phyloP scores from a whole-genome alignment of 1,140 invertebrate species.

The Drosophila biarmipes region DNA sequence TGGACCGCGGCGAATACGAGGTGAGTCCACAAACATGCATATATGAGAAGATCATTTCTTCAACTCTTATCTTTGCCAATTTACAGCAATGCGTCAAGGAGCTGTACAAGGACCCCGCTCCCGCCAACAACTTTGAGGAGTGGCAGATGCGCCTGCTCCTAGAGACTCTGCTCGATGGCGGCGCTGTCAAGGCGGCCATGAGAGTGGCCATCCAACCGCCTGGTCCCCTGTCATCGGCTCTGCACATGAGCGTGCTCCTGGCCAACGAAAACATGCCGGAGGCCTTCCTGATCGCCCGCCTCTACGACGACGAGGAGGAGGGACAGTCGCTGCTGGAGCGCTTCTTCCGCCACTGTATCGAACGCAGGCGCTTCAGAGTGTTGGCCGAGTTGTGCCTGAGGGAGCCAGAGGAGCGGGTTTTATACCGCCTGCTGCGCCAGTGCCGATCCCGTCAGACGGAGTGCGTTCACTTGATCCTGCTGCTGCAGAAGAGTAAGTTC shows the following conservation, averaged over 20 bases:
- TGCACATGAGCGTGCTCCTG: conserved; percentile 62
- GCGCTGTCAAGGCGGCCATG: conserved; percentile 48
- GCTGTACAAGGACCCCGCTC: conserved; percentile 76
- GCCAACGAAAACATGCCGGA: conserved; percentile 65
- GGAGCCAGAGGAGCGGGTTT: conserved; percentile 60
- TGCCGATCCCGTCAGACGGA: conserved; percentile 48
- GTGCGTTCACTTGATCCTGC: conserved; percentile 67
- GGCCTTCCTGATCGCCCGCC: conserved; percentile 73
- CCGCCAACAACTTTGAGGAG: conserved; percentile 83
- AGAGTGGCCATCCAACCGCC: conserved; percentile 47
- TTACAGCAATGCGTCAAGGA: conserved; percentile 86
- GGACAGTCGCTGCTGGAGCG: conserved; percentile 56
- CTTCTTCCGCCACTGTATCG: conserved; percentile 70
- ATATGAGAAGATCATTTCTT: too few relatives aligned
- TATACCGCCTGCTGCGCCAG: conserved; percentile 55
- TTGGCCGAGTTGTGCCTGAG: conserved; percentile 61
- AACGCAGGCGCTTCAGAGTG: conserved; percentile 45
- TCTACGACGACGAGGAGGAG: conserved; percentile 32
- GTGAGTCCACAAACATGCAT: conserved; percentile 72
- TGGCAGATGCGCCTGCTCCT: conserved; percentile 85
- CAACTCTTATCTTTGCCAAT: neutral
- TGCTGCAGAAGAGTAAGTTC: conserved; percentile 77
- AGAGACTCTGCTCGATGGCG: conserved; percentile 46
- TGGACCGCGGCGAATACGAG: conserved; percentile 92
- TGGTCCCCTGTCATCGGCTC: conserved; percentile 19